Conservation (phyloP, 2,113 vertebrate species). For the Nesoenas mayeri region DNA sequence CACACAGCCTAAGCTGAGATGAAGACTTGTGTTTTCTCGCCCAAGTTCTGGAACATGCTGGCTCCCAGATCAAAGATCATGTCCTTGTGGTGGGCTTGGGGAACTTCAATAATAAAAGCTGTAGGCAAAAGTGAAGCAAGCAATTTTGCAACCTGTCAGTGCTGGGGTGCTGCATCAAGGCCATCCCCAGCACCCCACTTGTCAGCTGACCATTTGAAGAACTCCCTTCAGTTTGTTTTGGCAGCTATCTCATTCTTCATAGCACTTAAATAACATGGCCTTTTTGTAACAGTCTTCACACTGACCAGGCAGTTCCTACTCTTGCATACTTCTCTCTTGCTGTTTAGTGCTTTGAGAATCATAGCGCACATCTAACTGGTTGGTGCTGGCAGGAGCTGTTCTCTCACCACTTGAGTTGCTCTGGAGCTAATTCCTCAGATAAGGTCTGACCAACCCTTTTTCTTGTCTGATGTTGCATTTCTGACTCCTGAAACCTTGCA, state of each 20-base stretch:
- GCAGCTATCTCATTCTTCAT: not conserved
- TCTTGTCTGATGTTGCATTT: not conserved
- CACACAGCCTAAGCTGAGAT: not conserved
- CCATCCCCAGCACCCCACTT: not conserved
- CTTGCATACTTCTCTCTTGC: not conserved
- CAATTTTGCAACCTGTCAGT: not conserved
- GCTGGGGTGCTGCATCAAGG: not conserved
- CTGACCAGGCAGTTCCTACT: not conserved
- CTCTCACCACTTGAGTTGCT: not conserved
- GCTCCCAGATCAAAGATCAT: not conserved
- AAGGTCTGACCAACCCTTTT: not conserved
- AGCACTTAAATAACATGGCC: not conserved
- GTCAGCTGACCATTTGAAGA: not conserved
- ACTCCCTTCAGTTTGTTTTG: not conserved
- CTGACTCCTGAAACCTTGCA: not conserved
- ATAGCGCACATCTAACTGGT: not conserved
- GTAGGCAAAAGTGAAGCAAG: not conserved
- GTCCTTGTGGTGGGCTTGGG: not conserved
- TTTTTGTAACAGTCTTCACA: not conserved
- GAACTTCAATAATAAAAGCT: not conserved
- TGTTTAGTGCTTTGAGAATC: not conserved
- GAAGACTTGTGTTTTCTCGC: not conserved
- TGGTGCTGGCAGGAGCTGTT: not conserved
- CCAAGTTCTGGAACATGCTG: not conserved
- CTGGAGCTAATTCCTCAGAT: conserved; percentile 1